Conservation (phyloP, 2,113 vertebrate species). For the Aspiorhynchus laticeps region DNA sequence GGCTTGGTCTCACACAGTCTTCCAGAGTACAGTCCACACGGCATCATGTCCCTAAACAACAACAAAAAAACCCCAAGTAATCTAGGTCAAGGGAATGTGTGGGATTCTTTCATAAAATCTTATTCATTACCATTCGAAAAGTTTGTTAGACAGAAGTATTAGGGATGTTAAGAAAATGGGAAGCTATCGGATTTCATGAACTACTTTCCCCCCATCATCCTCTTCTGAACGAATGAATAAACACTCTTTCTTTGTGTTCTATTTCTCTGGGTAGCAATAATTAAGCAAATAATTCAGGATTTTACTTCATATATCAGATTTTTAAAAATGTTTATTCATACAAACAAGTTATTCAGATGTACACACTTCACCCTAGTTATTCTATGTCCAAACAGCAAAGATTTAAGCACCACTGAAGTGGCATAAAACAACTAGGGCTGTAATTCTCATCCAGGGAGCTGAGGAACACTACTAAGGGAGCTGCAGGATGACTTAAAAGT, state of each 20-base stretch:
- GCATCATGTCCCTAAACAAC: background rate
- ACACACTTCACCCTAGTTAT: background rate
- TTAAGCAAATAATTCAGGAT: background rate
- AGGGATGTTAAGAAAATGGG: background rate
- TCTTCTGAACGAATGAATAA: background rate
- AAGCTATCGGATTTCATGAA: background rate
- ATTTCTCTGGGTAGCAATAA: background rate
- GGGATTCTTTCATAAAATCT: background rate
- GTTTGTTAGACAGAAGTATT: background rate
- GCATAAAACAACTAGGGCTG: background rate
- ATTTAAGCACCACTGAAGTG: background rate
- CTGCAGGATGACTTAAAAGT: too few species aligned
- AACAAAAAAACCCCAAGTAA: background rate
- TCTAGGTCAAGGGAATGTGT: background rate
- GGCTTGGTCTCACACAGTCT: background rate
- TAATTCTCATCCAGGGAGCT: too few species aligned
- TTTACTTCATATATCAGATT: background rate
- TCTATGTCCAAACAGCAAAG: background rate
- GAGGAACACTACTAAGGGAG: too few species aligned
- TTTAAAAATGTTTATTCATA: background rate
- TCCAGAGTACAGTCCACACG: background rate
- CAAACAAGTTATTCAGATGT: background rate
- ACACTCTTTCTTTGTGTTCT: background rate
- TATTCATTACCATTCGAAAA: background rate
- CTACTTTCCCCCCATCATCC: background rate